Evolutionary conservation across 2,888 invertebrate species (phyloP).

Genomic region (Hydrotaea cyrtoneurina): DNA sequence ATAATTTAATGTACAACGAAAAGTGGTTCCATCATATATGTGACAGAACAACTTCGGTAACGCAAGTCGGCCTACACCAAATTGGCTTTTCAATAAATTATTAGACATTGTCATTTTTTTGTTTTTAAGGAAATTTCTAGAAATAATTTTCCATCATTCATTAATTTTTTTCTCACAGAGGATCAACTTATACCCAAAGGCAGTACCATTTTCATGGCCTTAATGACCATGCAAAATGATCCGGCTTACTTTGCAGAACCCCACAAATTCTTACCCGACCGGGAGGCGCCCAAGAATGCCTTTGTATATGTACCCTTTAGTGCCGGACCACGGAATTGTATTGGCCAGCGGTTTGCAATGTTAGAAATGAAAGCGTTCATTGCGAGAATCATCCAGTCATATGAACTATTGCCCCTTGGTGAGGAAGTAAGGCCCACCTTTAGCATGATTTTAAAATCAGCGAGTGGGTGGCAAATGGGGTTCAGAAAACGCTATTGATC

Average conservation of each 20-base stretch:
- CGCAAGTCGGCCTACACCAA: no score
- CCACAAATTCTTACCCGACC: slow-evolving; percentile 69
- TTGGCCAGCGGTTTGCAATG: slow-evolving; percentile 74
- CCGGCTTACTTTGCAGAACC: slow-evolving; percentile 70
- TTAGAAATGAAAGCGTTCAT: slow-evolving; percentile 71
- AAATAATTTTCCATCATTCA: no score
- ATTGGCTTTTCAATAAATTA: no score
- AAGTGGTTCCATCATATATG: no score
- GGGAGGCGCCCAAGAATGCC: slow-evolving; percentile 68
- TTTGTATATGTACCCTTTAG: slow-evolving; percentile 74
- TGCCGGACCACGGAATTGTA: slow-evolving; percentile 79
- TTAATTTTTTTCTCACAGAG: slow-evolving; percentile 66
- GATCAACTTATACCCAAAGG: slow-evolving; percentile 69
- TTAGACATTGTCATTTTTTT: no score
- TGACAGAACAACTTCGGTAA: no score
- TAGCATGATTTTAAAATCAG: slow-evolving; percentile 65
- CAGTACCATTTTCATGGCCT: slow-evolving; percentile 65
- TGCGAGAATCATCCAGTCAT: slow-evolving; percentile 69
- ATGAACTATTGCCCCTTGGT: slow-evolving; percentile 65
- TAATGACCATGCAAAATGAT: slow-evolving; percentile 67
- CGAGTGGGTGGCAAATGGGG: slow-evolving; percentile 69
- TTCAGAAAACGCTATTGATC: slow-evolving; percentile 54
- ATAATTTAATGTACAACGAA: no score
- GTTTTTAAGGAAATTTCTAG: no score
- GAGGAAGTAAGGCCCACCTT: slow-evolving; percentile 60